Evolutionary conservation across 2,113 vertebrate genomes (phyloP).

Genomic region (Raja brachyura): DNA sequence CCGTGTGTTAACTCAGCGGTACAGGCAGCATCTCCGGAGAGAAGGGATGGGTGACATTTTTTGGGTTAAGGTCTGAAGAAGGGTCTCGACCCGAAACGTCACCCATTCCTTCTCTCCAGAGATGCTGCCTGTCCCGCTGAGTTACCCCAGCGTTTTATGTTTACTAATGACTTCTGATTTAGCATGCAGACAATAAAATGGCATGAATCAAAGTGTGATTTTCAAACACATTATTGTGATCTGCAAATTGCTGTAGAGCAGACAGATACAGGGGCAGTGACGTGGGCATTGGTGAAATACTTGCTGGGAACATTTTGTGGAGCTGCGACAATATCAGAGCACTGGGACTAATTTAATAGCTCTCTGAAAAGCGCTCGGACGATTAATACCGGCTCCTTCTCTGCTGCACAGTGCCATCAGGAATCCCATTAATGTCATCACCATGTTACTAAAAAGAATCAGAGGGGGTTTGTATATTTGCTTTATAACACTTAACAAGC

Average conservation of each 20-base stretch:
- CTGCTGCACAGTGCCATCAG: background rate
- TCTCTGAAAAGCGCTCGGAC: too few relatives aligned
- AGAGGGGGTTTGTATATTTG: background rate
- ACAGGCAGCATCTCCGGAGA: too few relatives aligned
- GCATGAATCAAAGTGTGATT: background rate
- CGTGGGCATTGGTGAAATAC: too few relatives aligned
- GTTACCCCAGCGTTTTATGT: too few relatives aligned
- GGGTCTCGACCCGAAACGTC: too few relatives aligned
- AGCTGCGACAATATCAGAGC: background rate
- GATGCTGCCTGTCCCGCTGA: too few relatives aligned
- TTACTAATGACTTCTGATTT: too few relatives aligned
- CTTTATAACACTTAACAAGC: background rate
- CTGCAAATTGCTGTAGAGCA: too few relatives aligned
- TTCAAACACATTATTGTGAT: background rate
- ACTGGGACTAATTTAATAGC: background rate
- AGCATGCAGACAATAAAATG: background rate
- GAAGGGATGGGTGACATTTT: too few relatives aligned
- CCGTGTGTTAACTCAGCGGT: too few relatives aligned
- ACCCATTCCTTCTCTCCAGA: too few relatives aligned
- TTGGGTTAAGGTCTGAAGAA: too few relatives aligned
- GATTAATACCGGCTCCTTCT: background rate
- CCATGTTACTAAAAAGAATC: background rate
- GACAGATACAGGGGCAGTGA: background rate
- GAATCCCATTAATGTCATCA: background rate
- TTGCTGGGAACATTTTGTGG: background rate